Evolutionary conservation across 2,113 vertebrate genomes (phyloP).

Genomic region (Thymallus thymallus): DNA sequence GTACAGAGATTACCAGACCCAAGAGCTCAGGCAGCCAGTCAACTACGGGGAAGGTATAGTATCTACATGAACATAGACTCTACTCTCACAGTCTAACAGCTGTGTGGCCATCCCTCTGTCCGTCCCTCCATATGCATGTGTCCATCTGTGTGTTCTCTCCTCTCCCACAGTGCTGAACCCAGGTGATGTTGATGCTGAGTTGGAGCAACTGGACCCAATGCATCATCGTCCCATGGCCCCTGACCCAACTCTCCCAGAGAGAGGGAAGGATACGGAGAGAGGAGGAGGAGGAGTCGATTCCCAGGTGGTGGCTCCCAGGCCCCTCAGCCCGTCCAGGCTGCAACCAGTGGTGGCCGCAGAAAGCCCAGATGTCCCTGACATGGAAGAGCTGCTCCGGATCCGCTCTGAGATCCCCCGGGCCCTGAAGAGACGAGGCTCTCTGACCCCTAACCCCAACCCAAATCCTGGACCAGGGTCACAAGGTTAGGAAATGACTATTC

Average conservation of each 20-base stretch:
- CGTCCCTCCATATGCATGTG: not conserved
- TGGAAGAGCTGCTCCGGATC: conserved; percentile 81
- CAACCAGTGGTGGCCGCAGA: conserved; percentile 83
- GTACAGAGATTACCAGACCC: conserved; percentile 42
- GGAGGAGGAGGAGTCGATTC: not conserved
- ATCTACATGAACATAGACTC: not conserved
- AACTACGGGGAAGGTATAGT: conserved; percentile 69
- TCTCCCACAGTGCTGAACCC: conserved; percentile 57
- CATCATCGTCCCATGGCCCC: conserved; percentile 38
- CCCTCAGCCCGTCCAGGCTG: conserved; percentile 85
- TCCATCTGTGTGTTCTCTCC: conserved; percentile 4
- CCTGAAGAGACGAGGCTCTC: conserved; percentile 82
- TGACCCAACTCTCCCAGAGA: conserved; percentile 23
- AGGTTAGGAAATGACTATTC: too few species aligned
- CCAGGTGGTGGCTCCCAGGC: conserved; percentile 64
- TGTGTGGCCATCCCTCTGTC: not conserved
- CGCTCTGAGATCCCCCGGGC: conserved; percentile 85
- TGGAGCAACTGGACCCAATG: conserved; percentile 63
- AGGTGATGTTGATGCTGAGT: conserved; percentile 75
- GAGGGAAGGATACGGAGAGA: conserved; percentile 18
- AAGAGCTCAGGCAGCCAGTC: conserved; percentile 59
- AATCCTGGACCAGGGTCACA: too few species aligned
- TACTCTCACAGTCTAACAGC: too few species aligned
- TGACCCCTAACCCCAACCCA: conserved; percentile 53
- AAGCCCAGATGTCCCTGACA: conserved; percentile 67